These are phyloP conservation scores for Nyleta sp. DNA, from an alignment of 2,888 invertebrate genomes.

Conservation along the genomic window DNA sequence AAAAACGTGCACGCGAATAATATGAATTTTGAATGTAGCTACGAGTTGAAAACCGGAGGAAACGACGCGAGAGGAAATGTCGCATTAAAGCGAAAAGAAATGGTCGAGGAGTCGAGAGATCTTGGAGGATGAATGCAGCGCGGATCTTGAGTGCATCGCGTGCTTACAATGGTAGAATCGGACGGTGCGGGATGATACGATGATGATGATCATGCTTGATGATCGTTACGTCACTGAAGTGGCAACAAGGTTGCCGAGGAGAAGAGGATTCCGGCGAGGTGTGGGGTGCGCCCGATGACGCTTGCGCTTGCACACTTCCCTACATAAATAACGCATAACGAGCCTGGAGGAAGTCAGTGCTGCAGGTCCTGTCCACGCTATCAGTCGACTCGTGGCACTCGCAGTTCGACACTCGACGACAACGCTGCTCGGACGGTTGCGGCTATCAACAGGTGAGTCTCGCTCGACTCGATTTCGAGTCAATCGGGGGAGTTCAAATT, in stretches of 20 bases:
- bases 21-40: too few relatives aligned
- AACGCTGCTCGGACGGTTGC: conserved; percentile 26
- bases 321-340: conserved; percentile 77
- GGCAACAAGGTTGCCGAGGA: conserved; percentile 63
- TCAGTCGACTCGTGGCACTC: conserved; percentile 58
- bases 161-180: conserved; percentile 19
- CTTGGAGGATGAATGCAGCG: too few relatives aligned
- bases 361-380: conserved; percentile 71
- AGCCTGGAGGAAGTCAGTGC: conserved; percentile 74
- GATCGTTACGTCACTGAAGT: conserved; percentile 63
- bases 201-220: conserved; percentile 61
- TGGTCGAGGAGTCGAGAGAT: too few relatives aligned
- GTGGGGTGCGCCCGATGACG: conserved; percentile 69
- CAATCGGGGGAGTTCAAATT: background rate
- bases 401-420: conserved; percentile 16
- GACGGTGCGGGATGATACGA: conserved; percentile 13
- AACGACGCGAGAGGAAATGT: too few relatives aligned
- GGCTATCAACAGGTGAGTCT: conserved; percentile 63
- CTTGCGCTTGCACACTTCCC: conserved; percentile 74
- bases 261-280: conserved; percentile 53
- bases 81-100: too few relatives aligned
- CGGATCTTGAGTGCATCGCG: conserved; percentile 31
- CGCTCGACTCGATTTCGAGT: conserved; percentile 1
- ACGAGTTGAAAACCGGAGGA: too few relatives aligned
- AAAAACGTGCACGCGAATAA: too few relatives aligned